Evolutionary conservation across 2,888 invertebrate species (phyloP).

Genomic region (Agriopis aurantiaria): DNA sequence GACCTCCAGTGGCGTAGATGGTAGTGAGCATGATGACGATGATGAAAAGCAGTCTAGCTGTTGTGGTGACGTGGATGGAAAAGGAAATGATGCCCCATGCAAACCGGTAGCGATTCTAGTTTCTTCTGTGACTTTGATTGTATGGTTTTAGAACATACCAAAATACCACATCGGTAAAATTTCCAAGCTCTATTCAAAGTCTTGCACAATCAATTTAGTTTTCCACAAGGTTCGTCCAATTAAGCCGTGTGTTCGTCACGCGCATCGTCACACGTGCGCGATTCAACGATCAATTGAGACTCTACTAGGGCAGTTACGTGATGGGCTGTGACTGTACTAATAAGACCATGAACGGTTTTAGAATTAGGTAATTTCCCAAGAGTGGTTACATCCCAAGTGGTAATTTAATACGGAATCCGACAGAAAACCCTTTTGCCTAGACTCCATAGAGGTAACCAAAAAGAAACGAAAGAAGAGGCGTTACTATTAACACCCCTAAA

Average conservation of each 20-base stretch:
- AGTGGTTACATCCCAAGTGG: background rate
- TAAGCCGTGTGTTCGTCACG: slow-evolving; percentile 30
- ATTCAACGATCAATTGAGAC: slow-evolving; percentile 18
- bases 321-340: slow-evolving; percentile 13
- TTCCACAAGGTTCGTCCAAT: slow-evolving; percentile 25
- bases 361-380: background rate
- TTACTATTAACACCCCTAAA: no score
- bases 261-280: slow-evolving; percentile 28
- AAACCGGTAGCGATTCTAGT: no score
- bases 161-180: background rate
- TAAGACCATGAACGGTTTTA: slow-evolving; percentile 1
- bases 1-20: no score
- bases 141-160: no score
- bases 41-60: no score
- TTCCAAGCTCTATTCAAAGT: background rate
- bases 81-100: no score
- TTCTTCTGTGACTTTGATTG: no score
- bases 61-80: no score
- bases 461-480: no score
- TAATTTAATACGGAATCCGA: background rate
- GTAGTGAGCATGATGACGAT: no score
- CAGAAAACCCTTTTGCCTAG: no score
- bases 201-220: slow-evolving; percentile 24
- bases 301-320: slow-evolving; percentile 25
- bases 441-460: no score